Base-by-base conservation (phyloP, 2,888 invertebrate species). In the Timema podura region DNA sequence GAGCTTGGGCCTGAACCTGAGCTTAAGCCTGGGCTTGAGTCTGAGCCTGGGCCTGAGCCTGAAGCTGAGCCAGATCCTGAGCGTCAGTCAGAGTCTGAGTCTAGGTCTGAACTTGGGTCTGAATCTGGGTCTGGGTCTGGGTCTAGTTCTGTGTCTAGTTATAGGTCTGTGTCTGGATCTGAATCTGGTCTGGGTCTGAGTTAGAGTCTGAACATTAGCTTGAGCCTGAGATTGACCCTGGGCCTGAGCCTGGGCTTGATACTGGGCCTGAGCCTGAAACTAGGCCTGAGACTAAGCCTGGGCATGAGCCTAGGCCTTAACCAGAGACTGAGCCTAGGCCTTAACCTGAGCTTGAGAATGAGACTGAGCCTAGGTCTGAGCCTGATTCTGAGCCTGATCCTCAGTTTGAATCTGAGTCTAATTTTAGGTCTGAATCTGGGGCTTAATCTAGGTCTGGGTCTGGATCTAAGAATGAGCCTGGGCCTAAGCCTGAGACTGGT, bases 221-320 rank as follows among this genome's bases (percentile, higher is more conserved):
- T 70, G 76, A 7, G 70, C 71, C 64, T 75, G 75, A 51, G 73
- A 68, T 68, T 71, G 71, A 13, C 30, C 68, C 16, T 67, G 71
- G n/a, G 30, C 66, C 64, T 70, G 71, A 48, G 47, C 5, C 9
- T 15, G 30, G 16, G 65, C 45, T 6, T 15, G 30, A 0, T 6
- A 13, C 30, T 64, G 9, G 30, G 64, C 64, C 64, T 64, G 11
- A 5, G 7, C 16, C 2, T n/a, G n/a, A n/a, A n/a, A n/a, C n/a
- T n/a, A n/a, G n/a, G n/a, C n/a, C n/a, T n/a, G n/a, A n/a, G n/a
- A 16, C n/a, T n/a, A 64, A 15, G 64, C 16, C 7, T 64, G 30
- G 3, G 64, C 16, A 15, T 64, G 30, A 3, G 6, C 16, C 13
- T 0, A 16, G 5, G 64, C 3, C 15, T n/a, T 5, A 11, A 0